Evolutionary conservation across 2,888 invertebrate genomes (phyloP), one percentile per base, ranked within the genome.

Genomic region (Encarsia formosa): DNA sequence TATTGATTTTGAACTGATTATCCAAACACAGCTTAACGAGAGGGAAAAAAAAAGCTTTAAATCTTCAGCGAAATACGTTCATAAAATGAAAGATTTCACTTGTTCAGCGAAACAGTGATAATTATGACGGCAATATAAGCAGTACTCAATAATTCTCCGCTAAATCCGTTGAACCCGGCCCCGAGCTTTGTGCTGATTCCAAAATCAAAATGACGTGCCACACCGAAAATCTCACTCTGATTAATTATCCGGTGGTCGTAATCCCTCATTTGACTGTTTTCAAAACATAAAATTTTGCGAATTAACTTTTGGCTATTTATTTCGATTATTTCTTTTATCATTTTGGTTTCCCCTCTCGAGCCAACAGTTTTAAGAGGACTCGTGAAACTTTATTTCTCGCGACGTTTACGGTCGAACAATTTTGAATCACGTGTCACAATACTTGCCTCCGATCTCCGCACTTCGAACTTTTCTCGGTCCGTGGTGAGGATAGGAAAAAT

Each of bases 211-310:
- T 65, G 62, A 65, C 61, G 60, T 63, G n/a, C n/a, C n/a, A 63
- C 61, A 58, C 62, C 59, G 60, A 59, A 64, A 67, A 69, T 66
- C 64, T 63, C 63, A 64, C n/a, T n/a, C 65, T 65, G 65, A 69
- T 71, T 71, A 69, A 69, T 71, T 69, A 66, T 66, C 13, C 59
- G 56, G 59, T 58, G 62, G 62, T 61, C 63, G 58, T 67, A 69
- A 68, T 68, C 64, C n/a, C 65, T 65, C 64, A 66, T 66, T 54
- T 49, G 45, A 49, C 32, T 40, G 49, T 41, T 29, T 26, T 5
- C 5, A 26, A n/a, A n/a, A n/a, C n/a, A n/a, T n/a, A n/a, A n/a
- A n/a, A n/a, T n/a, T n/a, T n/a, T n/a, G n/a, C n/a, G n/a, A n/a
- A n/a, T n/a, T n/a, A n/a, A n/a, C n/a, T 26, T 8, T 26, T 26